Evolutionary conservation across 2,888 invertebrate species (phyloP).

Genomic region (Aquatica leii): DNA sequence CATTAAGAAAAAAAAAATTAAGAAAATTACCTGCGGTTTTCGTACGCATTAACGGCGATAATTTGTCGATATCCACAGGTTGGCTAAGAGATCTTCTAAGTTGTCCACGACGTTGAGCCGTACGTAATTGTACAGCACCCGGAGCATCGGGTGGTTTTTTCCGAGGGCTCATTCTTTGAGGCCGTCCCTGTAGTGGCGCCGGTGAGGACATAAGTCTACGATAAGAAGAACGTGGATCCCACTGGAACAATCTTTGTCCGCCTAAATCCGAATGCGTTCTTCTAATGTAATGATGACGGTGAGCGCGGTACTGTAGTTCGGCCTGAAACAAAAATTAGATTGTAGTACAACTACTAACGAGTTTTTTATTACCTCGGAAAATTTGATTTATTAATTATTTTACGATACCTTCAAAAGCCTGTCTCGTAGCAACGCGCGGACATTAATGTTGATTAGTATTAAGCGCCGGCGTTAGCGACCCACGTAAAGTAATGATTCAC

Average conservation of each 20-base stretch:
- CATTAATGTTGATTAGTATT: neutral
- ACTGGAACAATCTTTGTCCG: slow-evolving; percentile 65
- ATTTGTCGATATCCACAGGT: slow-evolving; percentile 69
- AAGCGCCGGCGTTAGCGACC: slow-evolving; percentile 1
- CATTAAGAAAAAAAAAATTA: neutral
- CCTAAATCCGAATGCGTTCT: slow-evolving; percentile 68
- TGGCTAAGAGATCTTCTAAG: slow-evolving; percentile 72
- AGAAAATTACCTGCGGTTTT: slow-evolving; percentile 61
- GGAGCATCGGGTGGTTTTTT: slow-evolving; percentile 59
- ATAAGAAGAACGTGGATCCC: slow-evolving; percentile 62
- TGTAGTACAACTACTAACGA: too few species aligned
- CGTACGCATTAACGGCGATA: slow-evolving; percentile 65
- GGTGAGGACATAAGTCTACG: slow-evolving; percentile 63
- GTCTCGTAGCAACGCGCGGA: too few species aligned
- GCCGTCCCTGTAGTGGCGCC: slow-evolving; percentile 60
- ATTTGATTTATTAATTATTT: too few species aligned
- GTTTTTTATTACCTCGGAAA: too few species aligned
- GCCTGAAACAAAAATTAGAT: slow-evolving; percentile 60
- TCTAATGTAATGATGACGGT: slow-evolving; percentile 62
- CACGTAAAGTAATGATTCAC: neutral
- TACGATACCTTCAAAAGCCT: too few species aligned
- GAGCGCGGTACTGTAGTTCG: slow-evolving; percentile 63
- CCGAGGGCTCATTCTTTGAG: slow-evolving; percentile 58
- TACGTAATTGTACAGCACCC: slow-evolving; percentile 47
- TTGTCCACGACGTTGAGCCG: slow-evolving; percentile 49